Evolutionary conservation across 2,888 invertebrate species (phyloP).

Genomic region (Rotaria macrura): DNA sequence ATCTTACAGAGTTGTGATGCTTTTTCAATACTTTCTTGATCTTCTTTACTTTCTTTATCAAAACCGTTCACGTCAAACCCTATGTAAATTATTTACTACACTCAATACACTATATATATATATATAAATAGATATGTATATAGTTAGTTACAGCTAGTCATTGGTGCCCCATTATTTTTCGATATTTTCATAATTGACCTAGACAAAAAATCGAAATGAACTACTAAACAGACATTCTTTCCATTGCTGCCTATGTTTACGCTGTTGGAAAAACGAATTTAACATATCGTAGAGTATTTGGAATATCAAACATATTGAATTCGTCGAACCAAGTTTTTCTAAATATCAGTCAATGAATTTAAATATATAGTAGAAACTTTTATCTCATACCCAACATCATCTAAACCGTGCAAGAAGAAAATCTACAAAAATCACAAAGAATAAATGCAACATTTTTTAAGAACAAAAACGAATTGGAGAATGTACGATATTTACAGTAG

Average conservation of each 20-base stretch:
- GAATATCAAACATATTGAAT: slow-evolving; percentile 17
- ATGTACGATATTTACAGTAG: background rate
- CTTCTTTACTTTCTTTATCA: slow-evolving; percentile 28
- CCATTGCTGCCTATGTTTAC: background rate
- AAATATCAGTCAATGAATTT: background rate
- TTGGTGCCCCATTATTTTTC: slow-evolving; percentile 28
- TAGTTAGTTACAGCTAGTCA: slow-evolving; percentile 13
- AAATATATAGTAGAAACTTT: background rate
- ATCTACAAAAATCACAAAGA: slow-evolving; percentile 9
- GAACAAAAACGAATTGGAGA: background rate
- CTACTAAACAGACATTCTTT: background rate
- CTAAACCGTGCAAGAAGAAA: slow-evolving; percentile 33
- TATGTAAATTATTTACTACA: background rate
- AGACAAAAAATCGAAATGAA: background rate
- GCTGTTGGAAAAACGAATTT: slow-evolving; percentile 33
- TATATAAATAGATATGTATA: too few relatives aligned
- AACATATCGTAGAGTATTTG: slow-evolving; percentile 16
- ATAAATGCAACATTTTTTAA: background rate
- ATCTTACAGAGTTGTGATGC: slow-evolving; percentile 21
- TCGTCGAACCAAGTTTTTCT: slow-evolving; percentile 12
- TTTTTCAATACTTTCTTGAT: slow-evolving; percentile 30
- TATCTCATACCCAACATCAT: slow-evolving; percentile 23
- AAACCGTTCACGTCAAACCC: slow-evolving; percentile 34
- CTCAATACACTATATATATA: too few relatives aligned
- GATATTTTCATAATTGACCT: slow-evolving; percentile 29